These are phyloP conservation scores for Poicephalus meyeri DNA, from an alignment of 2,113 vertebrate genomes.

Conservation along the genomic window DNA sequence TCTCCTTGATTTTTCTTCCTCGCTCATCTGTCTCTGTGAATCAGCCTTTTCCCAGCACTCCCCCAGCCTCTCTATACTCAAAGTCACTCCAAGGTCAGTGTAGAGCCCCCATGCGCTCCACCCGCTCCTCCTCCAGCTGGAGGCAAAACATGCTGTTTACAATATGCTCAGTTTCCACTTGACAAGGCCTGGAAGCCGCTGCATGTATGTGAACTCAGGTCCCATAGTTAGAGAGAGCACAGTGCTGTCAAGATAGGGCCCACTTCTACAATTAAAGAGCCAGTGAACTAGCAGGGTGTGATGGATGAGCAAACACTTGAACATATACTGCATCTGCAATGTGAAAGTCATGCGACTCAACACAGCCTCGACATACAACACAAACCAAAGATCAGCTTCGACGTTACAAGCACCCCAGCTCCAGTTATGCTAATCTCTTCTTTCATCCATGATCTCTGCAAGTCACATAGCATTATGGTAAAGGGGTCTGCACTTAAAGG, in stretches of 20 bases:
- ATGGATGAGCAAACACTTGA: neutral
- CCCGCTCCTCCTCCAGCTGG: neutral
- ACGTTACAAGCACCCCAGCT: neutral
- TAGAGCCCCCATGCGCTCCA: neutral
- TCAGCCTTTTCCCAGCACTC: neutral
- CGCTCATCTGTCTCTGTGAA: constrained; percentile 23
- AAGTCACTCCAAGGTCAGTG: constrained; percentile 25
- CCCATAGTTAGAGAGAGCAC: neutral
- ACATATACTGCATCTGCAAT: neutral
- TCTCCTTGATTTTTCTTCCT: constrained; percentile 4
- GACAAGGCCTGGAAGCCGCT: neutral
- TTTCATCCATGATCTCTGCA: neutral
- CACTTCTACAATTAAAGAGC: neutral
- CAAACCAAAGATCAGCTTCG: neutral
- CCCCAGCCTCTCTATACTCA: neutral
- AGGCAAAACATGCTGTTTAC: neutral
- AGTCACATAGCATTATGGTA: constrained; percentile 2
- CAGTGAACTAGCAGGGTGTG: neutral
- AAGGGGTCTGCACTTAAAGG: constrained; percentile 39
- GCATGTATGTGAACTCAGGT: neutral
- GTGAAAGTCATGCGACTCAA: neutral
- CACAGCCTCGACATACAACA: neutral
- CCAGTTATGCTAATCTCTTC: neutral
- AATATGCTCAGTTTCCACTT: constrained; percentile 33
- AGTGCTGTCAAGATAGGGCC: neutral